Evolutionary conservation across 1,140 invertebrate genomes (phyloP).

Genomic region (Tribolium madens): DNA sequence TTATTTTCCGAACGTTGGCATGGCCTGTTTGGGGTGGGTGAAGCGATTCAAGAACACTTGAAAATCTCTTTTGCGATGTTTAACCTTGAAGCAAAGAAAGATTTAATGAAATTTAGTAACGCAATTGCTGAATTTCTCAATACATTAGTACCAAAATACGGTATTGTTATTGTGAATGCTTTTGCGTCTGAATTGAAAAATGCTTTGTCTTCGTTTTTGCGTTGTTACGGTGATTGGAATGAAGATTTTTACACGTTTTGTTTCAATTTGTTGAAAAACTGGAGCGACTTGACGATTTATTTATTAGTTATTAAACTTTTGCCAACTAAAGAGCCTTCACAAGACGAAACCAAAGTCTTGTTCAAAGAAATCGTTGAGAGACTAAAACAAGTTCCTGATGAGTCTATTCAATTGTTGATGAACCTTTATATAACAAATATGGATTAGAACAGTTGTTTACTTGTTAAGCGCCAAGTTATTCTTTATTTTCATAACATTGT

Average conservation of each 20-base stretch:
- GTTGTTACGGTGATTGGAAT: neutral
- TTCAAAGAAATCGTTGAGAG: neutral
- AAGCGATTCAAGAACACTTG: neutral
- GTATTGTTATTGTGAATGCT: neutral
- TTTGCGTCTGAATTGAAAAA: neutral
- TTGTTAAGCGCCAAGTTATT: too few species aligned
- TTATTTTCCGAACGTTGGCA: neutral
- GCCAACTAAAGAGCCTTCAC: neutral
- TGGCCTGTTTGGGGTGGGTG: neutral
- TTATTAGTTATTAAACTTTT: constrained; percentile 6
- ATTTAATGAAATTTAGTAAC: neutral
- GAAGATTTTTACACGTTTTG: neutral
- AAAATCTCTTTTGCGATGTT: neutral
- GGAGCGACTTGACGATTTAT: neutral
- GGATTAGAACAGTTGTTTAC: too few species aligned
- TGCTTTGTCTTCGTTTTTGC: neutral
- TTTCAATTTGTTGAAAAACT: neutral
- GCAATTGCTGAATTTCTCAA: neutral
- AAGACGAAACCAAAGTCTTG: neutral
- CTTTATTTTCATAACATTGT: neutral
- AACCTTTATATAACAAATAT: neutral
- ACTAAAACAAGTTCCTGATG: constrained; percentile 9
- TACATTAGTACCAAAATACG: neutral
- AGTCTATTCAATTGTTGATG: neutral
- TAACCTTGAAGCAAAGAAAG: neutral